Evolutionary conservation across 1,140 invertebrate genomes (phyloP).

Genomic region (Zaprionus capensis): DNA sequence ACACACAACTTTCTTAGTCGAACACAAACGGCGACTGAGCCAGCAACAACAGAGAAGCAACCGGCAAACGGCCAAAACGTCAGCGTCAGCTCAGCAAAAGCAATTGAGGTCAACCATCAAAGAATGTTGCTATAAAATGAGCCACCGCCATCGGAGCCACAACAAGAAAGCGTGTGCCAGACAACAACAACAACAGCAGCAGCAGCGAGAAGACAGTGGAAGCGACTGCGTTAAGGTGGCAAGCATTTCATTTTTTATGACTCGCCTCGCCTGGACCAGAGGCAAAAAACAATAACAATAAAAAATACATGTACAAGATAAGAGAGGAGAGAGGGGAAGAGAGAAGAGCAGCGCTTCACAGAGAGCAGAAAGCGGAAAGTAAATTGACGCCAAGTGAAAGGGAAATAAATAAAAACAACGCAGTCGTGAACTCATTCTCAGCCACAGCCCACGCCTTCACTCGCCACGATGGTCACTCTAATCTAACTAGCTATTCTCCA

Average conservation of each 20-base stretch:
- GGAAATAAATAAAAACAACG: slow-evolving; percentile 72
- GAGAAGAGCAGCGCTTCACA: background rate
- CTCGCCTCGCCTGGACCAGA: slow-evolving; percentile 61
- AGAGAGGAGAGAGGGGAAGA: slow-evolving; percentile 7
- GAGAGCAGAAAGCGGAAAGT: slow-evolving; percentile 79
- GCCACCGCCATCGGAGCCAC: slow-evolving; percentile 57
- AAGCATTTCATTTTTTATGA: slow-evolving; percentile 79
- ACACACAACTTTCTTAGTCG: slow-evolving; percentile 70
- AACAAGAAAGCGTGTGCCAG: slow-evolving; percentile 72
- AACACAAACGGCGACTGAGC: slow-evolving; percentile 33
- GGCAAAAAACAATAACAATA: slow-evolving; percentile 53
- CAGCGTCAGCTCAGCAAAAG: slow-evolving; percentile 68
- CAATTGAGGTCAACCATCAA: slow-evolving; percentile 81
- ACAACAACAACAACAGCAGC: slow-evolving; percentile 36
- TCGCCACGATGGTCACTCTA: slow-evolving; percentile 35
- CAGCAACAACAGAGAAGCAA: slow-evolving; percentile 26
- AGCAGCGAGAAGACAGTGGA: slow-evolving; percentile 1
- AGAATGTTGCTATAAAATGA: slow-evolving; percentile 84
- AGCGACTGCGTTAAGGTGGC: slow-evolving; percentile 42
- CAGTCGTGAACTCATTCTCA: slow-evolving; percentile 56
- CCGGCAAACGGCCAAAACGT: slow-evolving; percentile 67
- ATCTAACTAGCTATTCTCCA: slow-evolving; percentile 14
- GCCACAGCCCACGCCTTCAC: slow-evolving; percentile 13
- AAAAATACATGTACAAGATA: slow-evolving; percentile 36
- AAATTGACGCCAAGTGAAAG: slow-evolving; percentile 81